Percentiles rank a stretch among this genome's conserved stretches.
phyloP scores from a whole-genome alignment of 1,140 invertebrate genomes.

The Bombus ignitus region DNA sequence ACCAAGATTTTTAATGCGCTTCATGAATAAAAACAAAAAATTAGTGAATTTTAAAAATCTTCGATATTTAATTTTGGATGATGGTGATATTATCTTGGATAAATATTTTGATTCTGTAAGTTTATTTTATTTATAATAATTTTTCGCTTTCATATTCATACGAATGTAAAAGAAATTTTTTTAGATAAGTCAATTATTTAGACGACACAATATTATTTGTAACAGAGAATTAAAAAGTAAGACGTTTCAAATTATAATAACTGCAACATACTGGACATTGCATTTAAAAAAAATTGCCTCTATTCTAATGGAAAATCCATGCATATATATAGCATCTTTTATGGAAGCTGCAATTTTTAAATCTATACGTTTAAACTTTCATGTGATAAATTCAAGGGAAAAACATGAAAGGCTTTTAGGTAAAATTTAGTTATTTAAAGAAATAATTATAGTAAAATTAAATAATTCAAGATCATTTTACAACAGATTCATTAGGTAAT shows the following conservation, averaged over 20 bases:
- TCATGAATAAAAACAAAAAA: conserved; percentile 65
- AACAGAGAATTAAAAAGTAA: conserved; percentile 62
- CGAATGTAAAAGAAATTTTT: conserved; percentile 14
- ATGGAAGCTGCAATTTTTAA: conserved; percentile 77
- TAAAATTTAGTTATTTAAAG: conserved; percentile 37
- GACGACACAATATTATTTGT: conserved; percentile 66
- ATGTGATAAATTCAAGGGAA: conserved; percentile 52
- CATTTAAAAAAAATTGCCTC: conserved; percentile 66
- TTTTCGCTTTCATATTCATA: conserved; percentile 13
- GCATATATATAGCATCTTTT: conserved; percentile 78
- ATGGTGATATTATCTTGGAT: conserved; percentile 75
- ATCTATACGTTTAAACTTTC: conserved; percentile 64
- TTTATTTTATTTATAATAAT: conserved; percentile 25
- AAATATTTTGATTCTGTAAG: conserved; percentile 74
- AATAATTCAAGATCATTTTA: conserved; percentile 20
- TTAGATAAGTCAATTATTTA: conserved; percentile 69
- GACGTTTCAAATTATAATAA: conserved; percentile 74
- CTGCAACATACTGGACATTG: conserved; percentile 72
- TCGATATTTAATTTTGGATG: conserved; percentile 75
- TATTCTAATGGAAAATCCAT: conserved; percentile 68
- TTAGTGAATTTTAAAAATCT: conserved; percentile 73
- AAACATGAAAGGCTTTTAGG: conserved; percentile 70
- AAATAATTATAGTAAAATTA: background rate
- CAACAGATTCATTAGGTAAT: conserved; percentile 66
- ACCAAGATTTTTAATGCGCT: conserved; percentile 72